Base-by-base conservation (phyloP, 2,797 vertebrate genomes). In the Myotis pilosus region DNA sequence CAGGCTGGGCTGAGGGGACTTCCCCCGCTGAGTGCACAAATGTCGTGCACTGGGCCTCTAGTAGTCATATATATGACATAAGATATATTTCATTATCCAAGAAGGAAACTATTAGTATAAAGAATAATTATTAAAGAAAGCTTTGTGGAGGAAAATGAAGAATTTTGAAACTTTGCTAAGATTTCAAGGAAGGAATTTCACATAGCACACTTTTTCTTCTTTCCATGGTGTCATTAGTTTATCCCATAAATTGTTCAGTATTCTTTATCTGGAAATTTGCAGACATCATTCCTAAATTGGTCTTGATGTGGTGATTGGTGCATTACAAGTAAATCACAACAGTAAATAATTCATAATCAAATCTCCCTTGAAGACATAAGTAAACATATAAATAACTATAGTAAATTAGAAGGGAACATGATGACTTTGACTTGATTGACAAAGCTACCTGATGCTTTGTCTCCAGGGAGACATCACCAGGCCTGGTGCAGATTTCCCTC, bases 281-380 rank as follows among this genome's bases (percentile, higher is more conserved):
- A 97, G 95, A 89, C 92, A 96, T 96, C 85, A 94, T 91, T 95
- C 86, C 84, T 94, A 97, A 97, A 97, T 97, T 97, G 97, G 92
- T 92, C 96, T 91, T 10, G 2, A 89, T 92, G 90, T 89, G 57
- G 96, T 96, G 97, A 97, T 97, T 97, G 97, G 96, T 95, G 78
- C 94, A 89, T 96, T 96, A 96, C 75, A 95, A 95, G 76, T 94
- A 95, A 96, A 96, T 97, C 96, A 96, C 96, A 97, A 97, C 97
- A 97, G 97, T 97, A 97, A 97, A 97, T 97, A 97, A 97, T 97
- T 96, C 97, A 97, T 97, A 97, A 97, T 97, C 96, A 96, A 92
- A 97, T 97, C 96, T 96, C 93, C 89, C 92, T 96, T 95, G 76
- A 96, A 97, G 97, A 92, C 62, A 23, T 47, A 86, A 36, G 23